These are phyloP conservation scores for Falcunculus frontatus DNA, from an alignment of 2,113 vertebrate genomes.

Conservation along the genomic window DNA sequence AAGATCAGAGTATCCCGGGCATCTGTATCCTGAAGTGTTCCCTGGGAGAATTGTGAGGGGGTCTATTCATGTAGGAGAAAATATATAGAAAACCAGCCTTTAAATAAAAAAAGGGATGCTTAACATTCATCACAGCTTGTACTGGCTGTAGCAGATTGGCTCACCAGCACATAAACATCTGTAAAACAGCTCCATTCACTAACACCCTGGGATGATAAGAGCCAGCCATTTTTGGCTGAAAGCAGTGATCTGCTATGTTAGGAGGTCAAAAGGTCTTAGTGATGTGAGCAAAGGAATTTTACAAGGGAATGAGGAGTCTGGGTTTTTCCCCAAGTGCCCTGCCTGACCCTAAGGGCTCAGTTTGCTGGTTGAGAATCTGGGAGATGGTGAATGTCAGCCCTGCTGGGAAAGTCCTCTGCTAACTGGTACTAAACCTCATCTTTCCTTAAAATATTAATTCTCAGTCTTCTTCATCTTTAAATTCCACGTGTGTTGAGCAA, in stretches of 20 bases:
- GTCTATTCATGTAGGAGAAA: neutral
- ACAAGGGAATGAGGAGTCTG: conserved; percentile 4
- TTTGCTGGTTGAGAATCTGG: neutral
- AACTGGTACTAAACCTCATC: neutral
- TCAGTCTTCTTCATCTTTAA: neutral
- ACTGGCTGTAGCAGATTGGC: neutral
- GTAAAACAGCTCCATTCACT: neutral
- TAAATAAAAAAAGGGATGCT: neutral
- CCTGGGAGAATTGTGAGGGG: neutral
- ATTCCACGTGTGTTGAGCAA: neutral
- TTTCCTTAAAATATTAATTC: neutral
- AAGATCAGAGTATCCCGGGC: neutral
- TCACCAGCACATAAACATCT: neutral
- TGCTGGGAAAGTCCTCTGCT: neutral
- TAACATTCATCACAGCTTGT: neutral
- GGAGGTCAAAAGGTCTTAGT: conserved; percentile 41
- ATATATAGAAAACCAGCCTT: neutral
- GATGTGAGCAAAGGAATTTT: conserved; percentile 28
- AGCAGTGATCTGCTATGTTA: conserved; percentile 1
- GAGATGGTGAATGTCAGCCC: neutral
- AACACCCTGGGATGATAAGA: conserved; percentile 8
- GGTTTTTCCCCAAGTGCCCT: conserved; percentile 8
- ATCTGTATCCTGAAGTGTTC: neutral
- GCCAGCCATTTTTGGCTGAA: neutral
- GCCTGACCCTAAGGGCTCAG: neutral